phyloP scores from a whole-genome alignment of 2,888 invertebrate species.

The Deladenus siricidicola region DNA sequence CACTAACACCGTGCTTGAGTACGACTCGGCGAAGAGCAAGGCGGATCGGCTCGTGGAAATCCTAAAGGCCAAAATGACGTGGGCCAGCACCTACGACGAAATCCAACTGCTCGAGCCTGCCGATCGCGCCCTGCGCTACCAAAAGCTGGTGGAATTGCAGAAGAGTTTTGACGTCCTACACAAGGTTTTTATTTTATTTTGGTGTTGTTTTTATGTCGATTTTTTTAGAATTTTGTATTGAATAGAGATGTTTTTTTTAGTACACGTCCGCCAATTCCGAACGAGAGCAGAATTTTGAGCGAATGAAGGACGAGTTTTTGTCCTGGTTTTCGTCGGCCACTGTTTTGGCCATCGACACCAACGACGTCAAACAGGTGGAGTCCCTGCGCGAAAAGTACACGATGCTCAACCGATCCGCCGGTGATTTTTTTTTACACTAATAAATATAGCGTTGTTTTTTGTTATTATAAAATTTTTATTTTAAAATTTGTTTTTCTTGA shows the following conservation, averaged over 20 bases:
- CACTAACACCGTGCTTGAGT: slow-evolving; percentile 35
- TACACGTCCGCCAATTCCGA: slow-evolving; percentile 21
- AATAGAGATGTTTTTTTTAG: slow-evolving; percentile 2
- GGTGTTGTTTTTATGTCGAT: background rate
- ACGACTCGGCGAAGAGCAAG: slow-evolving; percentile 32
- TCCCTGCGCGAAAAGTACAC: slow-evolving; percentile 25
- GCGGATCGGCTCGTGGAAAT: slow-evolving; percentile 31
- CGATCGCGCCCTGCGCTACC: slow-evolving; percentile 28
- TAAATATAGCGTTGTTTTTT: no score
- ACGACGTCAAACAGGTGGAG: slow-evolving; percentile 25
- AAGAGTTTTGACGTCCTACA: slow-evolving; percentile 21
- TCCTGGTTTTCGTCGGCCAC: slow-evolving; percentile 33
- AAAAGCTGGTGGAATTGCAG: slow-evolving; percentile 28
- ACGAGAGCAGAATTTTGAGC: slow-evolving; percentile 22
- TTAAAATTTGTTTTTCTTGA: no score
- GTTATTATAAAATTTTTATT: no score
- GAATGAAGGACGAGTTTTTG: slow-evolving; percentile 30
- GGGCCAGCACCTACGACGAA: slow-evolving; percentile 23
- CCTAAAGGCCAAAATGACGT: slow-evolving; percentile 28
- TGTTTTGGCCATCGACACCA: slow-evolving; percentile 31
- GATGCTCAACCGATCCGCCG: slow-evolving; percentile 22
- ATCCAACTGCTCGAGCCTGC: slow-evolving; percentile 22
- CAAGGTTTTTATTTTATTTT: slow-evolving; percentile 16
- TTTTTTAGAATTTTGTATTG: background rate
- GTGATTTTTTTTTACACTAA: slow-evolving; percentile 11